Evolutionary conservation across 2,888 invertebrate genomes (phyloP).

Genomic region (Amphipyra tragopoginis): DNA sequence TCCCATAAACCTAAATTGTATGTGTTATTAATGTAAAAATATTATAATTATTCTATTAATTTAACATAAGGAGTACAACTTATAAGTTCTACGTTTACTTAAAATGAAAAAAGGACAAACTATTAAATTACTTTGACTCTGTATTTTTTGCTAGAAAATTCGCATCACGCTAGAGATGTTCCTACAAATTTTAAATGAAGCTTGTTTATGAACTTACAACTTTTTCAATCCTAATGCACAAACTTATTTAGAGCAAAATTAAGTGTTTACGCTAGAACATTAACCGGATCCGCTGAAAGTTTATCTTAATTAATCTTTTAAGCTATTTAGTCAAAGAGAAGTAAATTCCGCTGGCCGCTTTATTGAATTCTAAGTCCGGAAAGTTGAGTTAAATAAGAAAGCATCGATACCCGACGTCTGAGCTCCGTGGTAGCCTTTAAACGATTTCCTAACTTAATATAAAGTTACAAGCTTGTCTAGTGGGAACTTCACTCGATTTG

Average conservation of each 20-base stretch:
- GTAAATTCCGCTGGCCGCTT: conserved; percentile 84
- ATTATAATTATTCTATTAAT: too few species aligned
- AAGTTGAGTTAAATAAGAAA: conserved; percentile 86
- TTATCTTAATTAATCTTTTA: conserved; percentile 86
- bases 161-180: conserved; percentile 34
- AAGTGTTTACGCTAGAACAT: conserved; percentile 76
- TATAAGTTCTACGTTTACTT: too few species aligned
- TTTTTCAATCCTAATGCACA: conserved; percentile 59
- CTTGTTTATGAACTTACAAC: conserved; percentile 38
- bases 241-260: conserved; percentile 68
- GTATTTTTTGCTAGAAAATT: conserved; percentile 23
- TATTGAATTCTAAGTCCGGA: conserved; percentile 85
- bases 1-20: too few species aligned
- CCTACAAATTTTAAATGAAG: conserved; percentile 46
- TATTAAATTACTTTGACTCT: conserved; percentile 22
- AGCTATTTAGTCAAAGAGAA: conserved; percentile 87
- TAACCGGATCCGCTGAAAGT: conserved; percentile 77
- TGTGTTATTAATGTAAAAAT: too few species aligned
- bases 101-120: too few species aligned
- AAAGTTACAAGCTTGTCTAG: conserved; percentile 80
- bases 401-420: conserved; percentile 83
- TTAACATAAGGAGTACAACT: too few species aligned
- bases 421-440: conserved; percentile 76
- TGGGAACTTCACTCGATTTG: conserved; percentile 66
- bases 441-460: conserved; percentile 83